phyloP scores from a whole-genome alignment of 2,888 invertebrate species.

The Noctua comes region DNA sequence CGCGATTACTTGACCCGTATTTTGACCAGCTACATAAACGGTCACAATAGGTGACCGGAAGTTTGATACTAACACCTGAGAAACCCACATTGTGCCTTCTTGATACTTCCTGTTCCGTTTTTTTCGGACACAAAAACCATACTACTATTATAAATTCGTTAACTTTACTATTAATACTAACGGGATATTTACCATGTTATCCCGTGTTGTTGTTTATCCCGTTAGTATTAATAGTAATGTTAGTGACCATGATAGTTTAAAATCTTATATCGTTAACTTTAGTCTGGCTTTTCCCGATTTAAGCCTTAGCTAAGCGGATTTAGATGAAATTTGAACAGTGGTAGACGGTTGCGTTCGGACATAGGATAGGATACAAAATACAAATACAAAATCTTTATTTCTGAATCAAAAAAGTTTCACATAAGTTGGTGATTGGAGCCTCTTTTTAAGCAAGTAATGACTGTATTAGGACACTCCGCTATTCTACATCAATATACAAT shows the following conservation, averaged over 20 bases:
- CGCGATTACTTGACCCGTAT: background rate
- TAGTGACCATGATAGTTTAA: too few relatives aligned
- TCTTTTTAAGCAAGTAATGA: too few relatives aligned
- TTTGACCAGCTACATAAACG: constrained; percentile 1
- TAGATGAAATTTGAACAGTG: background rate
- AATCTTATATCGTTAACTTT: too few relatives aligned
- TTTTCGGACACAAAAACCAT: background rate
- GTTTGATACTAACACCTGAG: background rate
- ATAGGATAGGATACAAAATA: background rate
- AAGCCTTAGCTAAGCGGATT: background rate
- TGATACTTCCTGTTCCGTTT: constrained; percentile 43
- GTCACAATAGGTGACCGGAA: constrained; percentile 3
- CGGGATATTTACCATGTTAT: too few relatives aligned
- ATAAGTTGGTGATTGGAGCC: too few relatives aligned
- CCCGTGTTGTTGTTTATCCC: too few relatives aligned
- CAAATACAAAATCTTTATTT: too few relatives aligned
- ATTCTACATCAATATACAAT: too few relatives aligned
- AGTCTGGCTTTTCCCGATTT: background rate
- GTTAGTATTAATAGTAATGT: too few relatives aligned
- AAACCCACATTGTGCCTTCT: background rate
- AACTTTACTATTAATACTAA: too few relatives aligned
- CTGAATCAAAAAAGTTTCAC: too few relatives aligned
- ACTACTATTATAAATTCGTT: background rate
- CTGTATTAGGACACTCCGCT: too few relatives aligned
- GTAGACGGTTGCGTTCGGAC: background rate